Evolutionary conservation across 1,140 invertebrate species (phyloP), one percentile per base, ranked within the genome.

Genomic region (Scaptomyza hsui): DNA sequence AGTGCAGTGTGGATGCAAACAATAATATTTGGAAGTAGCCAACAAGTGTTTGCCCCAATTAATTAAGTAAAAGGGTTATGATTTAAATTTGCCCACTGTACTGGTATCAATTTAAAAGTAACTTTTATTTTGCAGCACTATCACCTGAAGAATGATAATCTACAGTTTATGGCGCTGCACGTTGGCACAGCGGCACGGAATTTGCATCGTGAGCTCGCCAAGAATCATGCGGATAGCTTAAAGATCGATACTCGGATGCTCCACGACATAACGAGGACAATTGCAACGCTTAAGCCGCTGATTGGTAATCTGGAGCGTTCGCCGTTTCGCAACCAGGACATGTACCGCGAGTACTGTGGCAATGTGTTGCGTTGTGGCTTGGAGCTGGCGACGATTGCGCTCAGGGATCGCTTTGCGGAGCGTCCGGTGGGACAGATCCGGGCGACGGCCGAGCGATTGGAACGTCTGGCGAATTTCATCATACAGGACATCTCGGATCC

Each of bases 401-500:
- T 97, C 89, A 92, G 96, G 44, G 97, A 97, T 91, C 94, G 95
- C 75, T 97, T 97, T 92, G 96, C 96, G 1, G 96, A 97, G 75
- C 94, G 95, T 76, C 95, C 96, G 9, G 94, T 96, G 10, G 77
- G 72, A 7, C 81, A 88, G 49, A 96, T 97, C 41, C 93, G 93
- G 68, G 93, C 93, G 13, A 94, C 94, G 64, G 97, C 96, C 63
- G 92, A 93, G 53, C 93, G 94, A 75, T 92, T 98, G 32, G 94
- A 95, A 6, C 93, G 94, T 57, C 91, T 97, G 32, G 96, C 97
- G 59, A 97, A 98, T 93, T 95, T 95, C 79, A 95, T 99, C 68
- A 96, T 98, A 69, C 96, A 97, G 90, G 96, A 97, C 77, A 95
- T 96, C 59, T 93, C 94, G 65, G 97, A 98, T 93, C 96, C 97